Evolutionary conservation across 2,113 vertebrate genomes (phyloP).

Genomic region (Nesogale talazaci): DNA sequence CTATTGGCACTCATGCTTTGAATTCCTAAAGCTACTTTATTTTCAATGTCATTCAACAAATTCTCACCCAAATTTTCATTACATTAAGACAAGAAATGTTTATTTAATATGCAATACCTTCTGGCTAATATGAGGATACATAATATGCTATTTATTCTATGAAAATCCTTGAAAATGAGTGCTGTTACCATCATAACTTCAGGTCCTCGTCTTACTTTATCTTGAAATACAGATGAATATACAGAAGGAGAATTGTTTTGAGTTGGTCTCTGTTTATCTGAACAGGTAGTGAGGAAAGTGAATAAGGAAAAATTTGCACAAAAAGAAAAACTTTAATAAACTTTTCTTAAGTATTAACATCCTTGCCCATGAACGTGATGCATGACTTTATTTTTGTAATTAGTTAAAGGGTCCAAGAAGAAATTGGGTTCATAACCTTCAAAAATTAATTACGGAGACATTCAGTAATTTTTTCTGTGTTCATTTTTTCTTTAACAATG

Average conservation of each 20-base stretch:
- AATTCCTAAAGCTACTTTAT: neutral
- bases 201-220: neutral
- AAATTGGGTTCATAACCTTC: conserved; percentile 32
- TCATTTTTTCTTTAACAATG: conserved; percentile 50
- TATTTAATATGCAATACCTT: neutral
- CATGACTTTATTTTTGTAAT: conserved; percentile 17
- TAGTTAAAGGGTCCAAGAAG: conserved; percentile 30
- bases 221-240: neutral
- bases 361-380: conserved; percentile 21
- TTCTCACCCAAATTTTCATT: neutral
- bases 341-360: neutral
- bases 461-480: conserved; percentile 40
- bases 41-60: neutral
- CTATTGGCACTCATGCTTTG: neutral
- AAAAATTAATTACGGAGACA: conserved; percentile 46
- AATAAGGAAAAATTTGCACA: neutral
- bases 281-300: neutral
- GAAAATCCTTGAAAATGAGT: neutral
- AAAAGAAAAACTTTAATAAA: neutral
- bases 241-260: neutral
- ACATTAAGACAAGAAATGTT: neutral
- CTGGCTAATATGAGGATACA: neutral
- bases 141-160: neutral
- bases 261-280: conserved; percentile 12
- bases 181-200: neutral